phyloP scores from a whole-genome alignment of 2,888 invertebrate species.

The Diaprepes abbreviatus region DNA sequence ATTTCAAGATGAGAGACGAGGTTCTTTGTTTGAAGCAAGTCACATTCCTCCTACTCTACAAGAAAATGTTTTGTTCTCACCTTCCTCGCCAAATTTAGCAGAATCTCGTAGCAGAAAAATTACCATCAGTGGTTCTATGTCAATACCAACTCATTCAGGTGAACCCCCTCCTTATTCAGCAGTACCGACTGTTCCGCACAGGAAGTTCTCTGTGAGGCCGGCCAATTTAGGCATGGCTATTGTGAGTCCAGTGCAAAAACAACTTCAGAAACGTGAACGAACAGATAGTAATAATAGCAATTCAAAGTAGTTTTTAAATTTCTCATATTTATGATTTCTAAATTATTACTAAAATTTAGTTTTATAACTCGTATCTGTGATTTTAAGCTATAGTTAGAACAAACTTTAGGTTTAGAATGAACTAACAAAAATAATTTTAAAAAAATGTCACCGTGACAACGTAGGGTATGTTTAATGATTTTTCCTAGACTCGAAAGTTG shows the following conservation, averaged over 20 bases:
- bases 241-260: constrained; percentile 54
- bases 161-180: constrained; percentile 38
- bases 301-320: background rate
- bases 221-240: constrained; percentile 29
- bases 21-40: constrained; percentile 31
- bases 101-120: background rate
- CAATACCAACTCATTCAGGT: background rate
- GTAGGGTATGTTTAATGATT: too few relatives aligned
- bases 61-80: constrained; percentile 32
- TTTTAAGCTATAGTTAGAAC: background rate
- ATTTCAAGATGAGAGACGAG: constrained; percentile 40
- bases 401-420: background rate
- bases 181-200: constrained; percentile 20
- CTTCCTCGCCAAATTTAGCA: background rate
- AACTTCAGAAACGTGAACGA: constrained; percentile 52
- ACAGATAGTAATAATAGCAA: constrained; percentile 47
- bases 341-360: background rate
- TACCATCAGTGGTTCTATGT: background rate
- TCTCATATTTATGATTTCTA: background rate
- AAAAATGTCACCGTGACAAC: too few relatives aligned
- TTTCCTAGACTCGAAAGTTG: too few relatives aligned
- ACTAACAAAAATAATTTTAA: too few relatives aligned
- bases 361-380: background rate
- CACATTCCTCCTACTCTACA: constrained; percentile 40
- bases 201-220: constrained; percentile 39